phyloP scores from a whole-genome alignment of 2,888 invertebrate genomes.

The Antheraea yamamai region DNA sequence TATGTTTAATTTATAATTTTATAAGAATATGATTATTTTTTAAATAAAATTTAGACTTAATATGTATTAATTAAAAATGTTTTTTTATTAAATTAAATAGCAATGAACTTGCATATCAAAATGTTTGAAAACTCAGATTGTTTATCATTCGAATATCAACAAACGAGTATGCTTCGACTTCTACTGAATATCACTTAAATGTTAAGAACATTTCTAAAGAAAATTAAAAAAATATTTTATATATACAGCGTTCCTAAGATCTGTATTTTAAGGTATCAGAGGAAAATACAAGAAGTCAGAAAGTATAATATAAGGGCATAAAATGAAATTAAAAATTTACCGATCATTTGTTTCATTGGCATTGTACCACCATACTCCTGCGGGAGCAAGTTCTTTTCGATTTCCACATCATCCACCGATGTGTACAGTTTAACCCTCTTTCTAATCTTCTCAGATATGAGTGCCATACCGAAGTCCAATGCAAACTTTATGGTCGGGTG shows the following conservation, averaged over 20 bases:
- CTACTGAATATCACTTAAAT: too few species aligned
- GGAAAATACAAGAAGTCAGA: not conserved
- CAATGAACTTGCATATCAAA: too few species aligned
- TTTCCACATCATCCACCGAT: conserved; percentile 82
- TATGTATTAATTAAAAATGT: not conserved
- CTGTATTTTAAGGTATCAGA: not conserved
- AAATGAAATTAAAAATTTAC: conserved; percentile 63
- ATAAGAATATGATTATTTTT: not conserved
- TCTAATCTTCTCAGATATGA: conserved; percentile 89
- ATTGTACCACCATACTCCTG: conserved; percentile 92
- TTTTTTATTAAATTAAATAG: too few species aligned
- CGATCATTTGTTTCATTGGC: conserved; percentile 92
- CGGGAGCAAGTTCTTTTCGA: conserved; percentile 86
- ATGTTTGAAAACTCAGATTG: too few species aligned
- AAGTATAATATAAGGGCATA: not conserved
- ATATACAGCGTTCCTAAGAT: too few species aligned
- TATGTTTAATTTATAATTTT: not conserved
- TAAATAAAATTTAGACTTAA: not conserved
- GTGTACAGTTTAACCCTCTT: conserved; percentile 86
- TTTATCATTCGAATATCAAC: too few species aligned
- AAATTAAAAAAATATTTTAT: not conserved
- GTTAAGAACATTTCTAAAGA: not conserved
- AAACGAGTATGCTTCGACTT: too few species aligned
- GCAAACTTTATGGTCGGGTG: conserved; percentile 89
- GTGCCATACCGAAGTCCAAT: conserved; percentile 88